phyloP scores from a whole-genome alignment of 1,140 invertebrate genomes.

The Berghia stephanieae region DNA sequence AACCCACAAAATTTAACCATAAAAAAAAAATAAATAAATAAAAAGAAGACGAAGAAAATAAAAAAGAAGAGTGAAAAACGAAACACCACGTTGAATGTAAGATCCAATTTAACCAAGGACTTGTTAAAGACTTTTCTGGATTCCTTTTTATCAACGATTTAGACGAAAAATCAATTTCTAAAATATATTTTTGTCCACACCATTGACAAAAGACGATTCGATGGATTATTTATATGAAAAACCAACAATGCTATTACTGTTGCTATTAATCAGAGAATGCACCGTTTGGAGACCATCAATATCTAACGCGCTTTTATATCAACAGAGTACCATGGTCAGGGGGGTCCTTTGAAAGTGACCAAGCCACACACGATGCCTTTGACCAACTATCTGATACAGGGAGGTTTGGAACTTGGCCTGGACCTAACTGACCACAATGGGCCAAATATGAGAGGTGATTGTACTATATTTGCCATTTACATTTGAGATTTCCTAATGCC shows the following conservation, averaged over 20 bases:
- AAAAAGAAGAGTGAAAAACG: too few relatives aligned
- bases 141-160: neutral
- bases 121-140: neutral
- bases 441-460: constrained; percentile 31
- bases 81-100: too few relatives aligned
- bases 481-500: too few relatives aligned
- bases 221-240: too few relatives aligned
- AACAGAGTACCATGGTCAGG: constrained; percentile 42
- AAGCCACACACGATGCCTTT: constrained; percentile 29
- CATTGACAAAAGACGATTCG: too few relatives aligned
- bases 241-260: neutral
- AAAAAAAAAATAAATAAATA: too few relatives aligned
- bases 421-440: constrained; percentile 41
- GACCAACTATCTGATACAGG: constrained; percentile 31
- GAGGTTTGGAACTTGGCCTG: constrained; percentile 40
- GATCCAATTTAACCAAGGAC: too few relatives aligned
- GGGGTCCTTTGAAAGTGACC: constrained; percentile 41
- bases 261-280: neutral
- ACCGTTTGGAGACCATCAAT: neutral
- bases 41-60: too few relatives aligned
- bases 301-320: neutral
- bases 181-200: neutral
- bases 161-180: neutral
- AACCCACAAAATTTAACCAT: too few relatives aligned
- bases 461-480: neutral